Conservation (phyloP, 1,140 invertebrate species). For the Drosophila auraria region DNA sequence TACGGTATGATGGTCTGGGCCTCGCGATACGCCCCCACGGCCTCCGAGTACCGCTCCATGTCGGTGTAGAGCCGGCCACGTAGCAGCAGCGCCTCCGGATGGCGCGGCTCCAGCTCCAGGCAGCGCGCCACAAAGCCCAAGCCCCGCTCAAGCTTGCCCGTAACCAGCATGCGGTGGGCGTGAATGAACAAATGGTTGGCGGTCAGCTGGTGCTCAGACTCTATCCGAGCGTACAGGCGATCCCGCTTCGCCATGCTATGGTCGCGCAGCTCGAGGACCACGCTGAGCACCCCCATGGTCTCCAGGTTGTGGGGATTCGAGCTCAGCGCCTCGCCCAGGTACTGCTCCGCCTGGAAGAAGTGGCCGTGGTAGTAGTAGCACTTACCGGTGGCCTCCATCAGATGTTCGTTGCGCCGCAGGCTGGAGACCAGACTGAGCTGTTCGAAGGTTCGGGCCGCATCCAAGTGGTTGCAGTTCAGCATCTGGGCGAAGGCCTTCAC, state of each 20-base stretch:
- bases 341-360: constrained; percentile 85
- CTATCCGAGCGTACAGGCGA: constrained; percentile 85
- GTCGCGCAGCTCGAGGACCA: constrained; percentile 85
- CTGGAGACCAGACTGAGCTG: constrained; percentile 87
- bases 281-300: constrained; percentile 85
- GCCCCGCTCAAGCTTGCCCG: constrained; percentile 87
- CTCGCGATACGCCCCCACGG: constrained; percentile 89
- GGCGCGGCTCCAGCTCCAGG: constrained; percentile 85
- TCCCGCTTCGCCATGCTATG: constrained; percentile 85
- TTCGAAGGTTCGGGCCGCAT: constrained; percentile 88
- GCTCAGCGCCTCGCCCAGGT: constrained; percentile 86
- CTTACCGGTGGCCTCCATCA: constrained; percentile 89
- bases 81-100: constrained; percentile 90
- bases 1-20: constrained; percentile 87
- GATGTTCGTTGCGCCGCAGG: constrained; percentile 88
- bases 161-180: constrained; percentile 87
- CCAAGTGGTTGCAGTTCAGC: constrained; percentile 88
- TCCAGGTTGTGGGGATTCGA: constrained; percentile 87
- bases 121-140: constrained; percentile 88
- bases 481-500: constrained; percentile 89
- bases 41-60: constrained; percentile 89
- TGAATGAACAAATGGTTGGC: constrained; percentile 86
- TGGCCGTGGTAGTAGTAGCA: constrained; percentile 89
- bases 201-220: constrained; percentile 86
- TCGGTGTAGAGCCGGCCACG: constrained; percentile 89